A percentile compares a stretch with the other conserved stretches of the same genome.
Conservation (phyloP, 2,888 invertebrate genomes). For the Troilus luridus region DNA sequence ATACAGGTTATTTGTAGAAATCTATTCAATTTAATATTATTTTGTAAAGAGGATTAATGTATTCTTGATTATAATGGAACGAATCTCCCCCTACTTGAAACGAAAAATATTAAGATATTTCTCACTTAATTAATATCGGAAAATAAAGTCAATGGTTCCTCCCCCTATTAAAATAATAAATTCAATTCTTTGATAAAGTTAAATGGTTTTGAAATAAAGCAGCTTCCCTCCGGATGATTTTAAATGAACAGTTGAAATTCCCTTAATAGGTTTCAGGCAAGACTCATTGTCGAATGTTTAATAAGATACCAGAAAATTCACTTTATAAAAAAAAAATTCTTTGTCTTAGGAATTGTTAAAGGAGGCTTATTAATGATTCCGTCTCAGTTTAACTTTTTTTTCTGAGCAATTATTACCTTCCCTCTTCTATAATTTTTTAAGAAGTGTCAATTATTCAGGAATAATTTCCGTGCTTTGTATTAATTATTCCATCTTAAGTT, state of each 20-base stretch:
- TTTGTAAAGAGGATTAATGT: too few relatives aligned
- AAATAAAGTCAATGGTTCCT: not conserved
- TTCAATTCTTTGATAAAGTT: not conserved
- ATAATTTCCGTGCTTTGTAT: not conserved
- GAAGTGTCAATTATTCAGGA: not conserved
- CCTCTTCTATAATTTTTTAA: not conserved
- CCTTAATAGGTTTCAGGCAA: not conserved
- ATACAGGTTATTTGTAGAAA: too few relatives aligned
- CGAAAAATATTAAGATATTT: not conserved
- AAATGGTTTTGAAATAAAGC: slow-evolving; percentile 40
- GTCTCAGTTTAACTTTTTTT: not conserved
- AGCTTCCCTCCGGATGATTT: not conserved
- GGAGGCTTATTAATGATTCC: not conserved
- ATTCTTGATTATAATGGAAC: not conserved
- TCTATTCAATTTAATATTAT: too few relatives aligned
- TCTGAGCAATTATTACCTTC: not conserved
- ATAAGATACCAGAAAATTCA: slow-evolving; percentile 15
- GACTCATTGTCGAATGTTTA: not conserved
- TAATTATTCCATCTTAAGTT: not conserved
- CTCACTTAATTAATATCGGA: not conserved
- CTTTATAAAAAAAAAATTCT: not conserved
- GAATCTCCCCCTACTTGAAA: not conserved
- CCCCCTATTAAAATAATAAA: slow-evolving; percentile 6
- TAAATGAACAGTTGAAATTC: slow-evolving; percentile 34
- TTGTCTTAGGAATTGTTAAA: not conserved